Evolutionary conservation across 1,140 invertebrate species (phyloP).

Genomic region (Daktulosphaira vitifoliae): DNA sequence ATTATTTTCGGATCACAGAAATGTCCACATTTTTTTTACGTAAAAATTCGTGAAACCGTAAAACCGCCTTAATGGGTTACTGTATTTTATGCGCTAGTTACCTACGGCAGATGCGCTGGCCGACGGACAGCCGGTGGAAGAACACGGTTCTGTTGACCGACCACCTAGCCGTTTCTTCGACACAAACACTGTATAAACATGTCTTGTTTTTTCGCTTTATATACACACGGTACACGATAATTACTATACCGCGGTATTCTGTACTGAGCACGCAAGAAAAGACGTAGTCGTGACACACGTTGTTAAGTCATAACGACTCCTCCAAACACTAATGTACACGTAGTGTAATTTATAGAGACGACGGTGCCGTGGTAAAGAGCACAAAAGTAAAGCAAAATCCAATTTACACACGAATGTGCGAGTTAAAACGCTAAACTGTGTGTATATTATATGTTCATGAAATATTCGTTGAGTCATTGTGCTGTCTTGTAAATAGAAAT

Average conservation of each 20-base stretch:
- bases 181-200: too few species aligned
- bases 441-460: conserved; percentile 24
- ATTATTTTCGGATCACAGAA: too few species aligned
- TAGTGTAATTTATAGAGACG: too few species aligned
- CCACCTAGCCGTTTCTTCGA: background rate
- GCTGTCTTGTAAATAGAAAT: too few species aligned
- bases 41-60: too few species aligned
- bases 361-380: background rate
- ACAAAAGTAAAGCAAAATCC: conserved; percentile 13
- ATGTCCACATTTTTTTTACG: too few species aligned
- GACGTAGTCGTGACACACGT: conserved; percentile 13
- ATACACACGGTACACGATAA: background rate
- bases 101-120: too few species aligned
- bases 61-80: too few species aligned
- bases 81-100: too few species aligned
- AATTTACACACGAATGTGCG: conserved; percentile 21
- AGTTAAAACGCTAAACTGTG: conserved; percentile 7
- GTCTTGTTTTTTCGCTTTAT: background rate
- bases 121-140: too few species aligned
- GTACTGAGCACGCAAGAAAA: too few species aligned
- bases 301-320: conserved; percentile 22
- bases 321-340: background rate
- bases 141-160: background rate
- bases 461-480: too few species aligned
- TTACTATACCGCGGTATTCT: background rate